Evolutionary conservation across 2,113 vertebrate species (phyloP).

Genomic region (Syngnathoides biaculeatus): DNA sequence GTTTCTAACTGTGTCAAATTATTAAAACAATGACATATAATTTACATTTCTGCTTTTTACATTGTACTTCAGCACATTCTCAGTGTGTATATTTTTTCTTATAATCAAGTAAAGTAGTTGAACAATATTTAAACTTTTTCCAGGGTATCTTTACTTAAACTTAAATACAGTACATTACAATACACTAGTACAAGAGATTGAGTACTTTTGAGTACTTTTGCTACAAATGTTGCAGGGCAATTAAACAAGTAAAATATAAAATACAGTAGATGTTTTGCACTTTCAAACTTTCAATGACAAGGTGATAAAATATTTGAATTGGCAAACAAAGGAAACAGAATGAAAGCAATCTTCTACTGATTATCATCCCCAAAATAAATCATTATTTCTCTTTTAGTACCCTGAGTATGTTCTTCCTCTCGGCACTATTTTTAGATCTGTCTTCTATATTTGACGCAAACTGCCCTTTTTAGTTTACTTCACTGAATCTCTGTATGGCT

Average conservation of each 20-base stretch:
- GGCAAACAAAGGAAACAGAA: neutral
- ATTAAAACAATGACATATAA: too few species aligned
- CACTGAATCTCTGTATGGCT: neutral
- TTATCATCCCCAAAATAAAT: neutral
- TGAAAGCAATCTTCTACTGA: neutral
- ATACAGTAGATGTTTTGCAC: neutral
- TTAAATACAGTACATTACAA: too few species aligned
- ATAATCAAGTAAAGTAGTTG: neutral
- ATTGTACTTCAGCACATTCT: too few species aligned
- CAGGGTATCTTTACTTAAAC: neutral
- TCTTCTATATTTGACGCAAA: constrained; percentile 1
- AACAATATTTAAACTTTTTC: neutral
- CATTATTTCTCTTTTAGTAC: neutral
- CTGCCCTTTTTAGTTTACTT: neutral
- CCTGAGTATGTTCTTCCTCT: neutral
- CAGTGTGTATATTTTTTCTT: too few species aligned
- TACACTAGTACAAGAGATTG: too few species aligned
- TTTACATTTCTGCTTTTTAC: too few species aligned
- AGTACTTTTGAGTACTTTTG: neutral
- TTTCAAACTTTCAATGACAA: neutral
- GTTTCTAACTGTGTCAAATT: too few species aligned
- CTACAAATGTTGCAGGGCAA: neutral
- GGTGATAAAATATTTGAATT: neutral
- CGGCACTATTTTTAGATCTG: neutral
- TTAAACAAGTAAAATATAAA: neutral